Base-by-base conservation (phyloP, 1,140 invertebrate species). In the Lithobius niger region DNA sequence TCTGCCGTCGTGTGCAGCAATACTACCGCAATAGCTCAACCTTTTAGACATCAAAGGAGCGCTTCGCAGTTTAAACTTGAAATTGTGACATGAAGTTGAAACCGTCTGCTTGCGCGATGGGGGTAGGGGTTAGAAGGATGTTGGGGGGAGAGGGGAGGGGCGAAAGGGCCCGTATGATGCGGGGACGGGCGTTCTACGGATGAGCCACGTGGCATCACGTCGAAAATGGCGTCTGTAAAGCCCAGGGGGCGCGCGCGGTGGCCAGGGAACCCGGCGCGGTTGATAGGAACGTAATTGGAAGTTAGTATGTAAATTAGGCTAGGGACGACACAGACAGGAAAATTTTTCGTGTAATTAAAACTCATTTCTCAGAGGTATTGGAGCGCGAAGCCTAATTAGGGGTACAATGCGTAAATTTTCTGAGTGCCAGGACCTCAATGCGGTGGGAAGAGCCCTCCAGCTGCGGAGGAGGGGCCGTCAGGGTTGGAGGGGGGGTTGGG, bases 301-400 rank as follows among this genome's bases (percentile, higher is more conserved):
- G 48, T 50, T 50, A 50, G 48, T 50, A 50, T 50, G 48, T 50
- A 50, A 50, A 50, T 50, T 50, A 50, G 48, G 24, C 24, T 10
- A 10, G 48, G 48, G 48, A 50, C 22, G 27, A 27, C 3, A 6
- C 24, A 50, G 24, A 50, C 48, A 26, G 24, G 13, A 27, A 50
- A 27, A 27, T 50, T 50, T 50, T 50, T 50, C 48, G 48, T 50
- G 48, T 50, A 50, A 50, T 50, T 50, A 50, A 50, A 50, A 50
- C 48, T 50, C 48, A 26, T 50, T 50, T 50, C 48, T 50, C 48
- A 50, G 27, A 50, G 48, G 48, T 50, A 50, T 50, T 50, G 48
- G 27, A 50, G 48, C 48, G 48, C 13, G 27, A 50, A 6, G 22
- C 48, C 48, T 50, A 50, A 50, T 50, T 50, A 50, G 13, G 48